phyloP scores from a whole-genome alignment of 2,797 vertebrate species.

The Melopsittacus undulatus region DNA sequence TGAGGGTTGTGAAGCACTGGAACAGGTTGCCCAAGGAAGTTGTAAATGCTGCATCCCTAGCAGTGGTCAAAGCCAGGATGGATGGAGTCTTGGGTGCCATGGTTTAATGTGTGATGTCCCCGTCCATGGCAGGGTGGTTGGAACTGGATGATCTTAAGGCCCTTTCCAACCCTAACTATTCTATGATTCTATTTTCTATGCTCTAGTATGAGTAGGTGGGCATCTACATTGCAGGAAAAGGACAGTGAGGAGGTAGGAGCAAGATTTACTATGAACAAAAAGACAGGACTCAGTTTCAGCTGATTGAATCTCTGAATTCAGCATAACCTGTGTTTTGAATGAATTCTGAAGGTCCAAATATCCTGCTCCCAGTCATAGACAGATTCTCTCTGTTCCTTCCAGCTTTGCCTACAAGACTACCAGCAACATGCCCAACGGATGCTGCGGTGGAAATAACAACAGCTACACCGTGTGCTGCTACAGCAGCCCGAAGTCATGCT shows the following conservation, averaged over 20 bases:
- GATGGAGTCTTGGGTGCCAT: neutral
- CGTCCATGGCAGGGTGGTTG: neutral
- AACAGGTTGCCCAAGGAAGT: neutral
- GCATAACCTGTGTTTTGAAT: neutral
- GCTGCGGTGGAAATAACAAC: neutral
- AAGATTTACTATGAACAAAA: neutral
- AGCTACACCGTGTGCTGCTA: neutral
- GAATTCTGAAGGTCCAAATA: neutral
- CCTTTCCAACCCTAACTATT: neutral
- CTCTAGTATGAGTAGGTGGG: rapidly evolving
- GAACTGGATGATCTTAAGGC: neutral
- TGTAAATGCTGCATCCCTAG: neutral
- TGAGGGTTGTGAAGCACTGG: neutral
- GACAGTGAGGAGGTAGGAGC: rapidly evolving
- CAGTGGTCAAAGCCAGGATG: neutral
- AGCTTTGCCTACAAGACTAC: neutral
- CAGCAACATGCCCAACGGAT: neutral
- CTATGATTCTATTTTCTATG: neutral
- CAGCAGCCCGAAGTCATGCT: neutral
- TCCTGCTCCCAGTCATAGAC: neutral
- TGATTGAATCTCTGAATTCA: neutral
- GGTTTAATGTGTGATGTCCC: neutral
- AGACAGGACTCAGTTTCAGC: rapidly evolving
- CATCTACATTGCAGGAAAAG: rapidly evolving
- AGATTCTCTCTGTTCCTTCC: neutral